These are phyloP conservation scores for Terrapene triunguis DNA, from an alignment of 2,113 vertebrate species.

Conservation along the genomic window DNA sequence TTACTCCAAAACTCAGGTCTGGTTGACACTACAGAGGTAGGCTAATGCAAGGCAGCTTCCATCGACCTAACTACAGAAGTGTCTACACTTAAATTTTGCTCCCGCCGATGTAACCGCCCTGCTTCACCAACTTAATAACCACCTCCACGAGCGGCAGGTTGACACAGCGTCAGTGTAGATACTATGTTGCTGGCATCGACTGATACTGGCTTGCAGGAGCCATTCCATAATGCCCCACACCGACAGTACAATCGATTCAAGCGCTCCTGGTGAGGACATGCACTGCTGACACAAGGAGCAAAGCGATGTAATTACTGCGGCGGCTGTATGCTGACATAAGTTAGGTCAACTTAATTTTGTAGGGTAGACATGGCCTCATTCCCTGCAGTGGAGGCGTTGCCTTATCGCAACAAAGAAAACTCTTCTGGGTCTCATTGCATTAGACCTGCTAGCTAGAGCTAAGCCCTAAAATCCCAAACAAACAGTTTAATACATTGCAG, in stretches of 20 bases:
- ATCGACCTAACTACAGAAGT: not conserved
- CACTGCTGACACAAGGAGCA: not conserved
- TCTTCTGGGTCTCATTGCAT: not conserved
- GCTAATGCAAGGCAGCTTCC: not conserved
- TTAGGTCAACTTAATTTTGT: not conserved
- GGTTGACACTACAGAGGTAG: not conserved
- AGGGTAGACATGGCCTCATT: slow-evolving; percentile 1
- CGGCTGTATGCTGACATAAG: not conserved
- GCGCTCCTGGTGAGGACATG: not conserved
- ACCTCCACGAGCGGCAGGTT: not conserved
- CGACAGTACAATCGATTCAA: not conserved
- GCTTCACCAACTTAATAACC: not conserved
- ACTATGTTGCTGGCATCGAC: too few relatives aligned
- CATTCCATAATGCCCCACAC: not conserved
- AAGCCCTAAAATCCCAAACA: slow-evolving; percentile 30
- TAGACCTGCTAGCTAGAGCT: slow-evolving; percentile 1
- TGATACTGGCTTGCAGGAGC: not conserved
- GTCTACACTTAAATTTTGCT: not conserved
- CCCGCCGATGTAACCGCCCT: not conserved
- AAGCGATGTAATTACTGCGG: not conserved
- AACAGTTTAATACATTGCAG: not conserved
- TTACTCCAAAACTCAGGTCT: slow-evolving; percentile 33
- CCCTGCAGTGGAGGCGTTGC: slow-evolving; percentile 24
- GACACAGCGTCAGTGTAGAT: not conserved
- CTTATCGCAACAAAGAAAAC: slow-evolving; percentile 42